Evolutionary conservation across 1,140 invertebrate species (phyloP), one percentile per base, ranked within the genome.

Genomic region (Microplitis demolitor): DNA sequence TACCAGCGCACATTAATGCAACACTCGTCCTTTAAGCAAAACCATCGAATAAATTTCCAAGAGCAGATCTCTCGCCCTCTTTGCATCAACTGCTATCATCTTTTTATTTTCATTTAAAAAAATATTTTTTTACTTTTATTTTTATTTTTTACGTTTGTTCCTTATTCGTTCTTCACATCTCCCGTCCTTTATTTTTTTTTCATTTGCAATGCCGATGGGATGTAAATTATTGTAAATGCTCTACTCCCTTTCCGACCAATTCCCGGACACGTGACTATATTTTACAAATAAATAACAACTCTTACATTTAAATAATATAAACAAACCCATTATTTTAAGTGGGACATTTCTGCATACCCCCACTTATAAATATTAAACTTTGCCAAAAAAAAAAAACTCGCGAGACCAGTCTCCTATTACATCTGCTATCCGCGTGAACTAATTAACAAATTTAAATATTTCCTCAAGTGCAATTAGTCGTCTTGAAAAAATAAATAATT

Each of bases 191-290:
- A 34, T 62, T 64, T 33, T 64, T 66, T 66, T 66, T 50, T 51
- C 39, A 66, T 66, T 66, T 66, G 64, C 64, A 66, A 66, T 66
- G 64, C 45, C 64, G 39, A 66, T 66, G 45, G 64, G 45, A 50
- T 66, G 64, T 66, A 66, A 66, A 66, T 66, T 66, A 66, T 66
- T 66, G 39, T 33, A 51, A 66, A 66, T 51, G 45, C 64, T 45
- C 39, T 45, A 11, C 39, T 45, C 39, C 24, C 24, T 24, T 24
- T 56, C 6, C n/a, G 14, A 14, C 53, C n/a, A 56, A 56, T 56
- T 14, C 16, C n/a, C 16, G 16, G 16, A 56, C 53, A 56, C n/a
- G 53, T 56, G 53, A 56, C 16, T 16, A 8, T 16, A 56, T 56
- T 16, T 16, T 16, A 13, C 13, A 16, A 14, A n/a, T 56, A 16